A percentile compares a stretch with the other conserved stretches of the same genome.
Conservation (phyloP, 2,888 invertebrate species). For the Vesta saturnalis region DNA sequence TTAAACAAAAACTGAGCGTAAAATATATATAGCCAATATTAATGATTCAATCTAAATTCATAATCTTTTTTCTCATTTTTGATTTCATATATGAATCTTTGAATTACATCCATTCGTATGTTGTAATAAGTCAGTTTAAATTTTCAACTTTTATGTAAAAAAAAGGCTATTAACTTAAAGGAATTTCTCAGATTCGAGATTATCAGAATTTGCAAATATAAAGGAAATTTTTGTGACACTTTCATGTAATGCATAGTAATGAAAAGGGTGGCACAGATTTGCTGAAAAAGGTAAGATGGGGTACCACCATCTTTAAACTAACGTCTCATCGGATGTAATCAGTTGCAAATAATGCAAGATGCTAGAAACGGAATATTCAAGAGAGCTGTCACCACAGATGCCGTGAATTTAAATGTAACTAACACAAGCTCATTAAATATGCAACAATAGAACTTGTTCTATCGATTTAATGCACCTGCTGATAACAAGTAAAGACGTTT, state of each 20-base stretch:
- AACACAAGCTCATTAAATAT: conserved; percentile 36
- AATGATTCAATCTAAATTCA: too few species aligned
- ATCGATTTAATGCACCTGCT: conserved; percentile 35
- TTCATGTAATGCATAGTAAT: background rate
- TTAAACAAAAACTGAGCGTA: too few species aligned
- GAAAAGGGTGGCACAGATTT: conserved; percentile 7
- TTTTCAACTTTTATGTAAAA: conserved; percentile 16
- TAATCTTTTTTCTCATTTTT: too few species aligned
- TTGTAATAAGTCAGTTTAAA: conserved; percentile 12
- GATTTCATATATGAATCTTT: too few species aligned
- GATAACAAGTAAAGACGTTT: conserved; percentile 21
- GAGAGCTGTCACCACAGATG: conserved; percentile 58
- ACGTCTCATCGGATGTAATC: conserved; percentile 44
- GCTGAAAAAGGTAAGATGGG: background rate
- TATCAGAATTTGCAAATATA: too few species aligned
- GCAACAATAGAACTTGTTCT: conserved; percentile 30
- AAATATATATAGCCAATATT: too few species aligned
- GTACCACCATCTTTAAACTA: conserved; percentile 35
- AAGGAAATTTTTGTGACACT: background rate
- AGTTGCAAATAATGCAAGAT: conserved; percentile 52
- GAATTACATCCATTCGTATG: too few species aligned
- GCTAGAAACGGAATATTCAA: conserved; percentile 57
- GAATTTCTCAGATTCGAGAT: background rate
- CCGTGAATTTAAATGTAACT: conserved; percentile 45
- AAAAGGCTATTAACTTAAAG: conserved; percentile 15